Evolutionary conservation across 2,113 vertebrate species (phyloP), one percentile per base, ranked within the genome.

Genomic region (Ammodytes dubius): DNA sequence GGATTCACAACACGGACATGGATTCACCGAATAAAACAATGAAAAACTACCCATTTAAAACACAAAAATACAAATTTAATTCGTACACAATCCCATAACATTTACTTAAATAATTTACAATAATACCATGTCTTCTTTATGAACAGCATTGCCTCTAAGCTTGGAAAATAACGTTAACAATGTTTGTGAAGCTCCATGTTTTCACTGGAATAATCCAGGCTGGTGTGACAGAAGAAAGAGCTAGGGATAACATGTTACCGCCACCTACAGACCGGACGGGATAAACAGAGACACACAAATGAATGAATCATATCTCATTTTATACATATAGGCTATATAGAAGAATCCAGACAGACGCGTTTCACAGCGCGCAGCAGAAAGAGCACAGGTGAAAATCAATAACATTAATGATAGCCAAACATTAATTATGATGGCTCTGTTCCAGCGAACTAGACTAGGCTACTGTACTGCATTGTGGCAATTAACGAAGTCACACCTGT

Each of bases 191-290:
- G 27, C 42, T 80, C 79, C 76, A 3, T 43, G 73, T 80, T 85
- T 87, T 85, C 9, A 10, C 15, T 7, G 5, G 2, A 27, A 27
- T 27, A 27, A 56, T 3, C 72, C 83, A 4, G 15, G 7, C 4
- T 15, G 1, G 70, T 10, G 6, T 0, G 14, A 27, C 53, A n/a
- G 3, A 27, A 49, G 43, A n/a, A 7, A 2, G 46, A 64, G n/a
- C 42, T 5, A 45, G 1, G 1, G 45, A 2, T 37, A 46, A 61
- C 12, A 27, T n/a, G 56, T 47, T 12, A 69, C 57, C 39, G 90
- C 87, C 90, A 17, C 76, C 90, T 86, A 66, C 40, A 82, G 85
- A 1, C 59, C 0, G 0, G 77, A 57, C 42, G 17, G 77, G 40
- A 13, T 43, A 35, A 35, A 82, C 70, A 78, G 27, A 27, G 27